These are phyloP conservation scores for Plagodis dolabraria DNA, from an alignment of 2,888 invertebrate genomes.

Conservation along the genomic window DNA sequence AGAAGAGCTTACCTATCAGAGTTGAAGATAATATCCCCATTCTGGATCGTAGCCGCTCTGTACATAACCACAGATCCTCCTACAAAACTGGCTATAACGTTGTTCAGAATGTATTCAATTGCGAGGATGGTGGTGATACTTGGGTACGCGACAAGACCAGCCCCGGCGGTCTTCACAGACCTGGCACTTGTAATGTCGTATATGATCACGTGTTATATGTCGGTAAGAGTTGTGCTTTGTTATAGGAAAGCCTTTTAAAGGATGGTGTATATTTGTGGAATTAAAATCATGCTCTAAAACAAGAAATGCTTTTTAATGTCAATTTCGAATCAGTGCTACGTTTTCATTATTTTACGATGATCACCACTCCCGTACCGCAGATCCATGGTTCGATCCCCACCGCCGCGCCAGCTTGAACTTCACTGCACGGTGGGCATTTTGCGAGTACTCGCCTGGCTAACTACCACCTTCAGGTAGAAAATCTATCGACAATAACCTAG, in stretches of 20 bases:
- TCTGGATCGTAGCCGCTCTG: constrained; percentile 61
- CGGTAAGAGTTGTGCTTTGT: constrained; percentile 49
- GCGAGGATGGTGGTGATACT: constrained; percentile 50
- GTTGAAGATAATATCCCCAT: constrained; percentile 61
- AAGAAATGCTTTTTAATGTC: constrained; percentile 24
- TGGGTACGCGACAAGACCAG: constrained; percentile 52
- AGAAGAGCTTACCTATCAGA: constrained; percentile 62
- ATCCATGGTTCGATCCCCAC: too few relatives aligned
- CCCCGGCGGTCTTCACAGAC: constrained; percentile 51
- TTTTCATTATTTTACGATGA: too few relatives aligned
- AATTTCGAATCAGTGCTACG: too few relatives aligned
- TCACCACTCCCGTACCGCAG: too few relatives aligned
- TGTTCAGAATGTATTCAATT: constrained; percentile 53
- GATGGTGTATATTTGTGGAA: constrained; percentile 1
- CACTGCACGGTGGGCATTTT: too few relatives aligned
- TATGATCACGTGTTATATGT: constrained; percentile 61
- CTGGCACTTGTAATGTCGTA: constrained; percentile 56
- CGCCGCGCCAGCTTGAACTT: too few relatives aligned
- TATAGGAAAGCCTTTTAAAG: constrained; percentile 47
- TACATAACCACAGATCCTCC: constrained; percentile 55
- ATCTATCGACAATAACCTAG: too few relatives aligned
- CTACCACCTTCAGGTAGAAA: too few relatives aligned
- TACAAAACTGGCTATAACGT: constrained; percentile 39
- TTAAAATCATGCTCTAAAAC: constrained; percentile 41
- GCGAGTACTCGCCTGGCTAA: too few relatives aligned